These are phyloP conservation scores for Mesochorus sp. DNA, from an alignment of 2,888 invertebrate species.

Conservation along the genomic window DNA sequence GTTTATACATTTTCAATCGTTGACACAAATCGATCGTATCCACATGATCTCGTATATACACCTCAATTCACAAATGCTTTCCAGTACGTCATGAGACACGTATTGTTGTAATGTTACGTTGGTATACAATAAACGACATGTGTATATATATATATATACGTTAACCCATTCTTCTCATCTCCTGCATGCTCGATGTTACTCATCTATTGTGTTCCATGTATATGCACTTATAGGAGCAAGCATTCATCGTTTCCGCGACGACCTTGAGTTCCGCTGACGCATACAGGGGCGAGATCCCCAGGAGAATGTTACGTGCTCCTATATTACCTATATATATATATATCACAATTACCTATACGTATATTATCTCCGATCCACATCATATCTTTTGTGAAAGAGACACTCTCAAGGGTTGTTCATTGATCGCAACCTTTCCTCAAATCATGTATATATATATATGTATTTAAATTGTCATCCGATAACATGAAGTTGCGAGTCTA, in stretches of 20 bases:
- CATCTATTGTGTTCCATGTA: conserved; percentile 36
- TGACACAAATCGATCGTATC: conserved; percentile 39
- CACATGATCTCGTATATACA: not conserved
- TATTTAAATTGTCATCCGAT: no score
- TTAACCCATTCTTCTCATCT: conserved; percentile 21
- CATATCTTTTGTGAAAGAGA: not conserved
- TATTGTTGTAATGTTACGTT: not conserved
- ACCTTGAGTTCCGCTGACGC: conserved; percentile 34
- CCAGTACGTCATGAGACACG: not conserved
- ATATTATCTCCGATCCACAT: not conserved
- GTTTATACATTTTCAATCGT: conserved; percentile 21
- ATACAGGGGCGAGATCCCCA: conserved; percentile 18
- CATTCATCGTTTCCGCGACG: not conserved
- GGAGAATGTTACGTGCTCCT: conserved; percentile 2
- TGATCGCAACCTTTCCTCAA: no score
- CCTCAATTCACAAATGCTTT: not conserved
- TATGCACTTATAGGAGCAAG: not conserved
- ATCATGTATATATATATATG: no score
- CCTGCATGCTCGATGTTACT: conserved; percentile 15
- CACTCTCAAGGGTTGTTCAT: not conserved
- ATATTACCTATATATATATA: no score
- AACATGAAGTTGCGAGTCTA: no score
- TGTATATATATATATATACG: not conserved
- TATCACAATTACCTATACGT: not conserved
- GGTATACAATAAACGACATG: not conserved